phyloP scores from a whole-genome alignment of 2,888 invertebrate genomes.

The Amblyjoppa proteus region DNA sequence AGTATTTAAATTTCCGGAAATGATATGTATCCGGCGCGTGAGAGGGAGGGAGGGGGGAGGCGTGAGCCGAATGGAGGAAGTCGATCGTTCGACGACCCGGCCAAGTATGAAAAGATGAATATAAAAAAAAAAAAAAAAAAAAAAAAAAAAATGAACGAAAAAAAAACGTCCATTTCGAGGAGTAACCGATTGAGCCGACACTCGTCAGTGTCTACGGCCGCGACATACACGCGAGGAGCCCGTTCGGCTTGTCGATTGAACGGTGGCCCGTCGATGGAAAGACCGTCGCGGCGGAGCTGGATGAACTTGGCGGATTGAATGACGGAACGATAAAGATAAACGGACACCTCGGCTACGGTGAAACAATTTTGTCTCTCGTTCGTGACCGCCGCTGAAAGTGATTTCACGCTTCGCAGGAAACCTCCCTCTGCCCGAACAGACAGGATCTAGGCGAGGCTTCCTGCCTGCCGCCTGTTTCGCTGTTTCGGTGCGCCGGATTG shows the following conservation, averaged over 20 bases:
- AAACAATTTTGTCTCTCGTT: slow-evolving; percentile 75
- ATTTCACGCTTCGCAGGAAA: slow-evolving; percentile 82
- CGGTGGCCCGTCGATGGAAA: not conserved
- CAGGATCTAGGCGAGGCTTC: slow-evolving; percentile 84
- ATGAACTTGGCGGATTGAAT: not conserved
- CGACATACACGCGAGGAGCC: not conserved
- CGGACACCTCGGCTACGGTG: slow-evolving; percentile 54
- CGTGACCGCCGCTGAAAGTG: slow-evolving; percentile 78
- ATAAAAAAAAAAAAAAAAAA: slow-evolving; percentile 49
- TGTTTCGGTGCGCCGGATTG: not conserved
- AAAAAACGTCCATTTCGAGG: slow-evolving; percentile 24
- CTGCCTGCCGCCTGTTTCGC: slow-evolving; percentile 71
- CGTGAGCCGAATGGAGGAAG: slow-evolving; percentile 46
- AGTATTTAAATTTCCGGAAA: slow-evolving; percentile 14
- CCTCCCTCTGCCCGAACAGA: slow-evolving; percentile 74
- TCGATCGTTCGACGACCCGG: slow-evolving; percentile 55
- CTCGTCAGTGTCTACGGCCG: slow-evolving; percentile 6
- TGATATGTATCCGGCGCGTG: not conserved
- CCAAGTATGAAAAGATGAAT: slow-evolving; percentile 35
- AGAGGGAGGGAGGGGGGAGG: slow-evolving; percentile 7
- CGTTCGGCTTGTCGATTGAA: slow-evolving; percentile 9
- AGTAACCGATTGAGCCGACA: slow-evolving; percentile 30
- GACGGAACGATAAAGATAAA: slow-evolving; percentile 36
- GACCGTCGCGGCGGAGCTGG: not conserved
- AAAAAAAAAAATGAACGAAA: slow-evolving; percentile 43